These are phyloP conservation scores for Apogon talboti DNA, from an alignment of 2,797 vertebrate species.

Conservation along the genomic window DNA sequence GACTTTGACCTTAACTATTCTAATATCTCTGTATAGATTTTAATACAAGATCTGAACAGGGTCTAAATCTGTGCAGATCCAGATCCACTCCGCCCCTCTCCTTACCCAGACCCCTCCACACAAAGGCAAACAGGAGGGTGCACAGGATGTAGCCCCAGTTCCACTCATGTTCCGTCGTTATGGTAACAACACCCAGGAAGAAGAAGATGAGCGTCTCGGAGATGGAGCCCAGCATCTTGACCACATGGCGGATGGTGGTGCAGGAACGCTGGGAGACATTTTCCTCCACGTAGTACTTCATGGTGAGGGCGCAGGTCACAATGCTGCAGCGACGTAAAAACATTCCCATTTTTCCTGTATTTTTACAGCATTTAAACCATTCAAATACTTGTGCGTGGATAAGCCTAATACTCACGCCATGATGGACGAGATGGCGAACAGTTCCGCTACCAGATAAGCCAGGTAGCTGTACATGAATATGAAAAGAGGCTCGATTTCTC, in stretches of 20 bases:
- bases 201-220: constrained; percentile 98
- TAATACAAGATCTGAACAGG: no score
- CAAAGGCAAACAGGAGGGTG: constrained; percentile 92
- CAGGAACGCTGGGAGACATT: constrained; percentile 97
- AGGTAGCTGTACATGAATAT: constrained; percentile 98
- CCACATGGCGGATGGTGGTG: constrained; percentile 94
- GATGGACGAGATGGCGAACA: constrained; percentile 95
- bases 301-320: constrained; percentile 94
- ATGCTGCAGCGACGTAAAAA: constrained; percentile 84
- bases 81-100: not conserved
- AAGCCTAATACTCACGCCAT: constrained; percentile 91
- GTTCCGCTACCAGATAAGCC: constrained; percentile 95
- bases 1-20: no score
- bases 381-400: not conserved
- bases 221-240: constrained; percentile 96
- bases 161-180: constrained; percentile 96
- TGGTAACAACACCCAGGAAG: constrained; percentile 95
- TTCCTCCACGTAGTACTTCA: constrained; percentile 98
- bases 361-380: not conserved
- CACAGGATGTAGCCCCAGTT: constrained; percentile 97
- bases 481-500: constrained; percentile 96
- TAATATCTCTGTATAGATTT: no score
- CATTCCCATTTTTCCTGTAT: not conserved
- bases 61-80: constrained; percentile 7
- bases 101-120: constrained; percentile 94